Percentiles rank a stretch among this genome's conserved stretches.
Conservation (phyloP, 2,888 invertebrate genomes). For the Panorpa germanica region DNA sequence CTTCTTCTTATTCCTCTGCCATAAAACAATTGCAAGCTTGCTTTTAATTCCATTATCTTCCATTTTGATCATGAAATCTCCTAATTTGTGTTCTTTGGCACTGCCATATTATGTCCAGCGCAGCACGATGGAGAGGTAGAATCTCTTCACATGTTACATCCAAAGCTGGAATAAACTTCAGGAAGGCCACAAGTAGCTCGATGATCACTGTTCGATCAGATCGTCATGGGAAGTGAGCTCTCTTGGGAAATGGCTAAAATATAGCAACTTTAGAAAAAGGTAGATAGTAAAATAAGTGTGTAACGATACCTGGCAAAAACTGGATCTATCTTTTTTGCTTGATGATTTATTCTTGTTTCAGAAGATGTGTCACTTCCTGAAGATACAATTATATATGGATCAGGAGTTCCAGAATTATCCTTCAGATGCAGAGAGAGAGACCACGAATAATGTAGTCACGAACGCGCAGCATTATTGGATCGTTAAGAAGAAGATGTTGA, state of each 20-base stretch:
- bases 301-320: constrained; percentile 58
- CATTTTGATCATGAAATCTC: constrained; percentile 26
- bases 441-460: constrained; percentile 63
- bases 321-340: constrained; percentile 60
- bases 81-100: constrained; percentile 33
- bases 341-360: constrained; percentile 36
- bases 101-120: constrained; percentile 37
- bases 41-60: constrained; percentile 24
- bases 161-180: constrained; percentile 43
- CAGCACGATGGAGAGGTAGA: constrained; percentile 51
- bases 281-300: no score
- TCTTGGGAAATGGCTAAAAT: constrained; percentile 56
- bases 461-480: constrained; percentile 39
- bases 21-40: constrained; percentile 21
- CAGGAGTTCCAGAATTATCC: constrained; percentile 50
- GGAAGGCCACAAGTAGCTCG: constrained; percentile 62
- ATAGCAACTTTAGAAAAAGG: constrained; percentile 22
- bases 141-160: constrained; percentile 66
- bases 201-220: constrained; percentile 65
- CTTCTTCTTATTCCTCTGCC: constrained; percentile 9
- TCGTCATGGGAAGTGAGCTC: constrained; percentile 50
- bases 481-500: constrained; percentile 38
- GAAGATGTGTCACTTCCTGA: constrained; percentile 49
- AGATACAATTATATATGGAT: constrained; percentile 55
- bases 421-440: constrained; percentile 47